These are phyloP conservation scores for Etheostoma perlongum DNA, from an alignment of 2,797 vertebrate genomes.

Conservation along the genomic window DNA sequence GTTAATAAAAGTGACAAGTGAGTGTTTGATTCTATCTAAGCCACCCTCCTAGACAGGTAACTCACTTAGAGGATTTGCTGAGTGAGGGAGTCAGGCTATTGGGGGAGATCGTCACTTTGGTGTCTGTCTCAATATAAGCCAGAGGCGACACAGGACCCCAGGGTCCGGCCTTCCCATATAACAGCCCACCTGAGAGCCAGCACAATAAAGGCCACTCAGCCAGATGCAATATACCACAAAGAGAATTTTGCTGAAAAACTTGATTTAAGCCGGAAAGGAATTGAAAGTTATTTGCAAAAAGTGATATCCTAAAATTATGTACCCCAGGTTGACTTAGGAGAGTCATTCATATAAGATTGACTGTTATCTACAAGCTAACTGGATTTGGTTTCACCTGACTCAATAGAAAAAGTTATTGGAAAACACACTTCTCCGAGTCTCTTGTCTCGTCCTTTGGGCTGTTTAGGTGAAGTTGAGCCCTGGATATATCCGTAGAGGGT, in stretches of 20 bases:
- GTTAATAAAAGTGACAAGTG: slow-evolving; percentile 85
- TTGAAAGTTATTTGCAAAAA: slow-evolving; percentile 85
- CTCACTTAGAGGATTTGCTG: slow-evolving; percentile 84
- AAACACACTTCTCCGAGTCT: slow-evolving; percentile 66
- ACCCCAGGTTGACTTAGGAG: slow-evolving; percentile 80
- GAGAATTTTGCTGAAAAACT: slow-evolving; percentile 80
- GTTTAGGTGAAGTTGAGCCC: slow-evolving; percentile 29
- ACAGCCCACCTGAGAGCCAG: slow-evolving; percentile 79
- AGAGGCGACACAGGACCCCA: slow-evolving; percentile 77
- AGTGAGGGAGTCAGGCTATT: slow-evolving; percentile 75
- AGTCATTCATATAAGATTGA: slow-evolving; percentile 80
- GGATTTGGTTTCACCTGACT: slow-evolving; percentile 81
- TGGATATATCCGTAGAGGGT: slow-evolving; percentile 53
- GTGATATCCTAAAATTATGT: slow-evolving; percentile 80
- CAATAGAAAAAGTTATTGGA: slow-evolving; percentile 81
- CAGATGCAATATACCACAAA: slow-evolving; percentile 79
- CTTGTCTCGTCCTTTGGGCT: slow-evolving; percentile 57
- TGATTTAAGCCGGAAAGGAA: slow-evolving; percentile 80
- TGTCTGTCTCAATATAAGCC: slow-evolving; percentile 85
- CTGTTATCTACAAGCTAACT: slow-evolving; percentile 78
- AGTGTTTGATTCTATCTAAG: slow-evolving; percentile 85
- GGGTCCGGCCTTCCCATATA: slow-evolving; percentile 79
- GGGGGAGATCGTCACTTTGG: slow-evolving; percentile 72
- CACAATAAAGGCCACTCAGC: slow-evolving; percentile 84
- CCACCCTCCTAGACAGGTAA: slow-evolving; percentile 82